Base-by-base conservation (phyloP, 2,888 invertebrate species). In the Odontothrips loti region DNA sequence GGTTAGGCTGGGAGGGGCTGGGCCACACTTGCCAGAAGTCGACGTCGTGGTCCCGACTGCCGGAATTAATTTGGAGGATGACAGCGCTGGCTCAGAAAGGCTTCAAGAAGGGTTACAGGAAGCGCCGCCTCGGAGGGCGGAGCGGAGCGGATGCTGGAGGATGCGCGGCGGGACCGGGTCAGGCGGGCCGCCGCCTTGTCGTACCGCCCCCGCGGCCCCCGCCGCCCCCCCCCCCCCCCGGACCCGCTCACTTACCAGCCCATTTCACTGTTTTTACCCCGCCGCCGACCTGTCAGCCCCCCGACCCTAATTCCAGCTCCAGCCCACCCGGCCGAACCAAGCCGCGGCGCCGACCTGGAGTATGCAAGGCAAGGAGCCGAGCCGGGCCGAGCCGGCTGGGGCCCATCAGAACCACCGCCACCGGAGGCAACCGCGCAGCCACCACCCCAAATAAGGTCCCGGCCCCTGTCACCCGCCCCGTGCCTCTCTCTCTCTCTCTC, bases 261-360 rank as follows among this genome's bases (percentile, higher is more conserved):
- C 68, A 75, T 75, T 75, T 75, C 68, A 23, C 68, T 75, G 68
- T 75, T 75, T 75, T 75, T 81, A 68, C 43, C 81, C 79, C 81
- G 34, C 3, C 82, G 81, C 80, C 82, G 80, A 80, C 81, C 81
- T 79, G 80, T 80, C 80, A 79, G 80, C 79, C 82, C 34, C 82
- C 80, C 82, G 82, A 82, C 83, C 84, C 84, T 79, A 51, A 34
- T 51, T 12, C 34, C 1, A 80, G 58, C 58, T 12, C 34, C 1
- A 43, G 34, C 34, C 34, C 34, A 43, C 34, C 34, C 34, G 34
- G 34, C 34, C 34, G 34, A 43, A 43, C 34, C 34, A 6, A 43
- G 34, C n/a, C n/a, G n/a, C n/a, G n/a, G n/a, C 23, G 15, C 15
- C 15, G 20, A 17, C 20, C 58, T 17, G 51, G 51, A 51, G 34